phyloP scores from a whole-genome alignment of 2,888 invertebrate species.

The Volucella zonaria region DNA sequence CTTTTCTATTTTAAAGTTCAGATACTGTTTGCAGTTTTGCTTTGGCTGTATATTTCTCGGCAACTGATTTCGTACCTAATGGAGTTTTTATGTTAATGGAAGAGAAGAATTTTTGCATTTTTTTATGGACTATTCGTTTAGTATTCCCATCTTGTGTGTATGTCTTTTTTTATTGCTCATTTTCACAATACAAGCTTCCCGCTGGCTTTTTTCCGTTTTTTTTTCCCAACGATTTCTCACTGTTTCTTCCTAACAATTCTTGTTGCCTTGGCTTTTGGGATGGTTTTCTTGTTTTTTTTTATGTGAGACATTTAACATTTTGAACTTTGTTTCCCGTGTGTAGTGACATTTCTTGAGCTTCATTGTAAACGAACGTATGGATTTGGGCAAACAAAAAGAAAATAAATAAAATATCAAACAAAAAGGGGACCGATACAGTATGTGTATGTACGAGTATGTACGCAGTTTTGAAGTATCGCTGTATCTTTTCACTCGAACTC shows the following conservation, averaged over 20 bases:
- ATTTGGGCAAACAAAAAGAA: neutral
- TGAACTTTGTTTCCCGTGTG: slow-evolving; percentile 28
- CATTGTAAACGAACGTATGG: neutral
- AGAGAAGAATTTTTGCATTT: slow-evolving; percentile 37
- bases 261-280: neutral
- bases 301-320: slow-evolving; percentile 35
- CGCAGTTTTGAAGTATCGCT: too few relatives aligned
- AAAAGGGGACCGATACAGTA: neutral
- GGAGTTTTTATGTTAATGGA: slow-evolving; percentile 53
- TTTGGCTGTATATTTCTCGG: neutral
- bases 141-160: slow-evolving; percentile 12
- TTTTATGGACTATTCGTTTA: slow-evolving; percentile 42
- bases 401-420: neutral
- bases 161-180: slow-evolving; percentile 18
- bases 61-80: slow-evolving; percentile 31
- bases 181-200: slow-evolving; percentile 42
- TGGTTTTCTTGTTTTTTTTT: neutral
- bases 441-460: too few relatives aligned
- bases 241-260: slow-evolving; percentile 23
- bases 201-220: neutral
- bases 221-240: slow-evolving; percentile 7
- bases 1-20: too few relatives aligned
- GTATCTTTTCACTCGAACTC: too few relatives aligned
- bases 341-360: slow-evolving; percentile 22
- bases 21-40: too few relatives aligned